A percentile compares a stretch with the other conserved stretches of the same genome.
These are phyloP conservation scores for Bombus haemorrhoidalis DNA, from an alignment of 1,140 invertebrate species.

Conservation along the genomic window DNA sequence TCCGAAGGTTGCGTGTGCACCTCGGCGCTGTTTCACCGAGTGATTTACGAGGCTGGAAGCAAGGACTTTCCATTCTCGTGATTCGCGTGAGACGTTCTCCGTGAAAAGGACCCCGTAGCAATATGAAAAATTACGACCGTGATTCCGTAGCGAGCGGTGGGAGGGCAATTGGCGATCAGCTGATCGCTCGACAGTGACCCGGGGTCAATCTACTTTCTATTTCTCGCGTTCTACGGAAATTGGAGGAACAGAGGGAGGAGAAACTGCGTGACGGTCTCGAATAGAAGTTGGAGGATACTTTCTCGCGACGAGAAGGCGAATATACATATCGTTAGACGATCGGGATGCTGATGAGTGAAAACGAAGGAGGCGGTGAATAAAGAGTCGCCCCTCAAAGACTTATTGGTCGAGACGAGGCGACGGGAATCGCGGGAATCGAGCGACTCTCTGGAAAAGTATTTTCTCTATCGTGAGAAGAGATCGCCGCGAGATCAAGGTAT, in stretches of 20 bases:
- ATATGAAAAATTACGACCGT: constrained; percentile 20
- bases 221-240: constrained; percentile 66
- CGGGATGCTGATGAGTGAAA: constrained; percentile 68
- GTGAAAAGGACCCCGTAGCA: not conserved
- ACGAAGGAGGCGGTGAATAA: constrained; percentile 57
- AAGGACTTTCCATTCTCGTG: constrained; percentile 29
- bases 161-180: constrained; percentile 59
- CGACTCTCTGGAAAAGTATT: not conserved
- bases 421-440: too few species aligned
- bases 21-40: too few species aligned
- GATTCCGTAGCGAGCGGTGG: not conserved
- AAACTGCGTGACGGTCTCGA: constrained; percentile 2
- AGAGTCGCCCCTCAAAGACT: constrained; percentile 38
- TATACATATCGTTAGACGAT: constrained; percentile 48
- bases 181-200: constrained; percentile 69
- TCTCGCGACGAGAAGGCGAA: constrained; percentile 57
- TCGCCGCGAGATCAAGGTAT: not conserved
- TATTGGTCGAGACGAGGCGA: constrained; percentile 18
- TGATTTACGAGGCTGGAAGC: not conserved
- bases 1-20: not conserved
- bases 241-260: constrained; percentile 18
- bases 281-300: constrained; percentile 61
- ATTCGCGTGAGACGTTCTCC: not conserved
- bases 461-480: constrained; percentile 34
- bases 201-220: constrained; percentile 78